These are phyloP conservation scores for Boulengeromyrus knoepffleri DNA, from an alignment of 2,113 vertebrate species.

Conservation along the genomic window DNA sequence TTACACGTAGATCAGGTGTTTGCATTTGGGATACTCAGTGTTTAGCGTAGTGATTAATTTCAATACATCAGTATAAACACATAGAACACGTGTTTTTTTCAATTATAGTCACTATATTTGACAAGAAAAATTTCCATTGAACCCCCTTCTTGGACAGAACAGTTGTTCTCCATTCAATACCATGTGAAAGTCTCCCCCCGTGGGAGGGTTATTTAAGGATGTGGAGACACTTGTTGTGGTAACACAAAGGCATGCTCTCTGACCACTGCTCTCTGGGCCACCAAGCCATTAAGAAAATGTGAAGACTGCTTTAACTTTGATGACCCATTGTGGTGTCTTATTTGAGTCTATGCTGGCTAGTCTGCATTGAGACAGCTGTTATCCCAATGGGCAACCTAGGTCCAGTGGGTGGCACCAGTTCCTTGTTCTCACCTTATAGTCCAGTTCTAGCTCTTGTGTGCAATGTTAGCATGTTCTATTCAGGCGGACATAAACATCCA, in stretches of 20 bases:
- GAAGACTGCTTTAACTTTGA: neutral
- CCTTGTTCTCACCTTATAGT: neutral
- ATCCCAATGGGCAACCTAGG: neutral
- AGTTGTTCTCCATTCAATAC: neutral
- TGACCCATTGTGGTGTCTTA: neutral
- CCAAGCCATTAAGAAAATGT: neutral
- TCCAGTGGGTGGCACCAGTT: neutral
- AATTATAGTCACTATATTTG: neutral
- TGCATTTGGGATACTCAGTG: neutral
- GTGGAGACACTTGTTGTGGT: neutral
- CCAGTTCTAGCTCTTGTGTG: neutral
- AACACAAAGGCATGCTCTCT: neutral
- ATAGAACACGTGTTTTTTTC: neutral
- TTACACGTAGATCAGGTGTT: neutral
- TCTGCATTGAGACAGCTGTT: neutral
- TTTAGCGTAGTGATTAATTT: neutral
- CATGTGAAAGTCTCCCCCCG: neutral
- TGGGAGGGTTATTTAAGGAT: neutral
- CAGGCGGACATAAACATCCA: neutral
- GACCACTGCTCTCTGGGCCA: neutral
- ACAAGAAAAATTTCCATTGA: slow-evolving; percentile 12
- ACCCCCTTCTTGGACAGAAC: slow-evolving; percentile 19
- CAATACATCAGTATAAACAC: neutral
- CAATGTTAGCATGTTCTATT: neutral
- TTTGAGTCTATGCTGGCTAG: neutral